Evolutionary conservation across 2,797 vertebrate species (phyloP).

Genomic region (Leptodactylus fallax): DNA sequence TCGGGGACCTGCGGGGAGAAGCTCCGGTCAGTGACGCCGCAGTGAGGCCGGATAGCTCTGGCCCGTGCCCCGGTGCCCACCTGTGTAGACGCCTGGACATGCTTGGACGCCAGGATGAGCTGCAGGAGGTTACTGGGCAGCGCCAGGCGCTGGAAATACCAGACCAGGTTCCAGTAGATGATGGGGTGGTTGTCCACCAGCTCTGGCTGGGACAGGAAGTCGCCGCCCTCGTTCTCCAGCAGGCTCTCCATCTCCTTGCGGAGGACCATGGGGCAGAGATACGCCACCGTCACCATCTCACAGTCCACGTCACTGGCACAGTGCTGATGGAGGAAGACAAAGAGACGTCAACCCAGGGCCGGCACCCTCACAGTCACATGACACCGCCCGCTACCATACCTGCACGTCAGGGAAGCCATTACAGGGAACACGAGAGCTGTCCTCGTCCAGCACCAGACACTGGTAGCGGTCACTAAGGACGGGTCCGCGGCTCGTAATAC

Average conservation of each 20-base stretch:
- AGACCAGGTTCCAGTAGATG: slow-evolving; percentile 95
- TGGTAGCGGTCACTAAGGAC: slow-evolving; percentile 79
- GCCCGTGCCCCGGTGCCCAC: slow-evolving; percentile 44
- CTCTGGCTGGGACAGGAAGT: slow-evolving; percentile 85
- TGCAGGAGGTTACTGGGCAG: slow-evolving; percentile 86
- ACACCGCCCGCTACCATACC: not conserved
- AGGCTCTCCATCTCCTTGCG: slow-evolving; percentile 93
- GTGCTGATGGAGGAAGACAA: not conserved
- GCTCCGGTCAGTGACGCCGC: not conserved
- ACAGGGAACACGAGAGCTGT: slow-evolving; percentile 70
- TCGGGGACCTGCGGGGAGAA: slow-evolving; percentile 70
- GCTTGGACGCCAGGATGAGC: slow-evolving; percentile 80
- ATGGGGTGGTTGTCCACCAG: slow-evolving; percentile 90
- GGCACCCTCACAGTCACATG: no score
- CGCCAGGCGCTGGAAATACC: slow-evolving; percentile 89
- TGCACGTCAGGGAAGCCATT: slow-evolving; percentile 58
- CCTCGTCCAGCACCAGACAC: slow-evolving; percentile 82
- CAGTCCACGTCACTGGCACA: not conserved
- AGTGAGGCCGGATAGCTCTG: no score
- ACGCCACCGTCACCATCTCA: slow-evolving; percentile 83
- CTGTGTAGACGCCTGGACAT: slow-evolving; percentile 72
- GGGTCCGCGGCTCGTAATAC: slow-evolving; percentile 67
- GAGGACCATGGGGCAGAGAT: slow-evolving; percentile 91
- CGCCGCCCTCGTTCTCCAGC: slow-evolving; percentile 90
- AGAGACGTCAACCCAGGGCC: no score